Conservation (phyloP, 1,140 invertebrate genomes). For the Thaumatotibia leucotreta region DNA sequence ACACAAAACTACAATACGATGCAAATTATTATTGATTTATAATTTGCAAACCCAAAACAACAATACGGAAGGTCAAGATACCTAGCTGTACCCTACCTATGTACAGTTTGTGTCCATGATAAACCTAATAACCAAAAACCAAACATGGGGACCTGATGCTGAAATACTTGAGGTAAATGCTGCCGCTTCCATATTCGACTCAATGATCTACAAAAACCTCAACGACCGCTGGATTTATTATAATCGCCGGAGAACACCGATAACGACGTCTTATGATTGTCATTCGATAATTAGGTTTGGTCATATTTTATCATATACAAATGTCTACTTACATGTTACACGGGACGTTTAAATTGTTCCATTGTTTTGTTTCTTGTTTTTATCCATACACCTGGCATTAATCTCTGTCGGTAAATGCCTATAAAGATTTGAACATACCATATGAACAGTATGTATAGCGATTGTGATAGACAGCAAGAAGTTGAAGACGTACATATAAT, state of each 20-base stretch:
- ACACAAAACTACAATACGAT: too few species aligned
- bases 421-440: too few species aligned
- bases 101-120: too few species aligned
- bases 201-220: constrained; percentile 3
- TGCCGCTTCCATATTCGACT: not conserved
- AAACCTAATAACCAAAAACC: not conserved
- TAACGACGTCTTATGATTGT: not conserved
- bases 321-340: not conserved
- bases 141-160: not conserved
- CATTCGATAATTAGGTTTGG: not conserved
- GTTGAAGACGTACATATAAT: too few species aligned
- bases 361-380: not conserved
- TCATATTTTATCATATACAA: not conserved
- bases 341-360: not conserved
- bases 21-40: too few species aligned
- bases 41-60: too few species aligned
- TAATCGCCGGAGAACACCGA: not conserved
- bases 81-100: too few species aligned
- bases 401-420: too few species aligned
- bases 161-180: not conserved
- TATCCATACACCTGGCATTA: too few species aligned
- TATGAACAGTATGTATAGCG: too few species aligned
- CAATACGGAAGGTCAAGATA: too few species aligned
- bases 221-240: not conserved
- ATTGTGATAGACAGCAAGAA: too few species aligned